Base-by-base conservation (phyloP, 2,888 invertebrate species). In the Cheilosia grossa region DNA sequence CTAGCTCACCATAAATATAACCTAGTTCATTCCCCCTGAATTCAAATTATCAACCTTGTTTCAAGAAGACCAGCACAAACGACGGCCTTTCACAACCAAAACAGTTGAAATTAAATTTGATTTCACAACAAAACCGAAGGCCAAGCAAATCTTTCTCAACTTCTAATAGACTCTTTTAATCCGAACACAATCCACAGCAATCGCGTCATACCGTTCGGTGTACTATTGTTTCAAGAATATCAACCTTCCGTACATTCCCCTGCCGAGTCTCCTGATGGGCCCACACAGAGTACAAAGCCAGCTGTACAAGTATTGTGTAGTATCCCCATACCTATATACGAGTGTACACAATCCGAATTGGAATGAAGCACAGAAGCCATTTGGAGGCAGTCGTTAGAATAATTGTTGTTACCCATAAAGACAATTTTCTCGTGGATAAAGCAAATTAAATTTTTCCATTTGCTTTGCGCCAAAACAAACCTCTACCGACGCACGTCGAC, bases 381-480 rank as follows among this genome's bases (percentile, higher is more conserved):
- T 82, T 56, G 56, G 27, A 67, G 42, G 67, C 56, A 72, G 82
- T 73, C 78, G 73, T 82, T 82, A 82, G 63, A 82, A 82, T 82
- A 82, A 82, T 82, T 82, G 82, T 82, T 82, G 66, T 56, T 63
- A 70, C 82, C 77, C 82, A 77, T 82, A 56, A 78, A 82, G 67
- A 82, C 82, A 79, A 69, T 74, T 79, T 69, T 72, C 70, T 30
- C 44, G 47, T 79, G 74, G 58, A 74, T 74, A 74, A 74, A 64
- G 74, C 69, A 83, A 83, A 83, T 83, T 83, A 83, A 83, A 83
- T 74, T 51, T 74, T 80, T 80, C 74, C 69, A 79, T 79, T 79
- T 74, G 69, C 69, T 63, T 79, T 79, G 51, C 66, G 30, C 61
- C 33, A 30, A 67, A 67, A 77, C 64, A 69, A 69, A 66, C 73